Conservation (phyloP, 2,888 invertebrate species). For the Pelosia muscerda region DNA sequence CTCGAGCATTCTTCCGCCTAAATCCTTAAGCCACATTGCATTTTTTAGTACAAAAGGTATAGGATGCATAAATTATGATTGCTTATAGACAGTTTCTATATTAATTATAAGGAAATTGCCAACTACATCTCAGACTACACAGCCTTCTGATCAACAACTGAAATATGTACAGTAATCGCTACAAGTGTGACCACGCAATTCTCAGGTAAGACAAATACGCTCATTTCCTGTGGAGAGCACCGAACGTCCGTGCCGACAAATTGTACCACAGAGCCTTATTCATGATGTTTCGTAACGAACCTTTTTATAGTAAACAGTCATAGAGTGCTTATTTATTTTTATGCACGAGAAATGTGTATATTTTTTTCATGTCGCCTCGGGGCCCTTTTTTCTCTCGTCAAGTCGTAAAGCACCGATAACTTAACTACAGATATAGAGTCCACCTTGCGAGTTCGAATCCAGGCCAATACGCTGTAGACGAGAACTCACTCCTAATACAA, state of each 20-base stretch:
- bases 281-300: slow-evolving; percentile 35
- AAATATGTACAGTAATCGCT: slow-evolving; percentile 38
- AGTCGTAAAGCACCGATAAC: no score
- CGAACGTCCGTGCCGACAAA: slow-evolving; percentile 80
- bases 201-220: slow-evolving; percentile 84
- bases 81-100: no score
- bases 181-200: slow-evolving; percentile 38
- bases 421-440: no score
- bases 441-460: no score
- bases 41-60: no score
- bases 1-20: no score
- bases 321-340: not conserved
- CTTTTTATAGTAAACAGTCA: slow-evolving; percentile 13
- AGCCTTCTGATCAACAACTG: not conserved
- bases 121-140: no score
- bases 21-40: no score
- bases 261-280: slow-evolving; percentile 70
- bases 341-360: not conserved
- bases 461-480: no score
- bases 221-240: slow-evolving; percentile 81
- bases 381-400: not conserved
- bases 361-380: not conserved
- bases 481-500: no score
- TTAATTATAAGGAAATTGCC: no score
- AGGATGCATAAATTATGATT: no score